Percentiles rank a stretch among this genome's conserved stretches.
Evolutionary conservation across 1,140 invertebrate genomes (phyloP).

Genomic region (Drosophila fuyamai): DNA sequence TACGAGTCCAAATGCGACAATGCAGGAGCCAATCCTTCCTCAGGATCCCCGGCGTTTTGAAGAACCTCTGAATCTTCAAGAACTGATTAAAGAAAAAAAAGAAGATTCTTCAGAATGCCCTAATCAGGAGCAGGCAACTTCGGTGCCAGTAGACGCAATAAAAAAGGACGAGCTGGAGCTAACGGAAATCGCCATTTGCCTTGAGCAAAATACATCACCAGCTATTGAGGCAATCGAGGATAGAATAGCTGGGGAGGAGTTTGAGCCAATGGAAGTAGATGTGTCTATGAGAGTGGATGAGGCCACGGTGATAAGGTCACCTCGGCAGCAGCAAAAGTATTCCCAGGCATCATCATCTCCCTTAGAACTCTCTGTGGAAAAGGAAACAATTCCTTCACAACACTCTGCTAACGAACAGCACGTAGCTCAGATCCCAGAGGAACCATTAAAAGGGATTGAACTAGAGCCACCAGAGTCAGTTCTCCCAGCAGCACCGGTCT

Average conservation of each 20-base stretch:
- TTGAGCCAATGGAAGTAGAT: conserved; percentile 73
- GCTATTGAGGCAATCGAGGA: conserved; percentile 60
- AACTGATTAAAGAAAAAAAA: not conserved
- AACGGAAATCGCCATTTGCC: not conserved
- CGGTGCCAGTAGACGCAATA: not conserved
- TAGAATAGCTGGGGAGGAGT: conserved; percentile 15
- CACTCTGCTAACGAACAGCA: not conserved
- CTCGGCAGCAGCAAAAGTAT: not conserved
- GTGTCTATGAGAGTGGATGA: conserved; percentile 28
- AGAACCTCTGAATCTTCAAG: not conserved
- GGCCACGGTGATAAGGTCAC: not conserved
- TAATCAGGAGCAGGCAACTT: not conserved
- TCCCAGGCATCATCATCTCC: not conserved
- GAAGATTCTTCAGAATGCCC: too few relatives aligned
- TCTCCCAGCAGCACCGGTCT: not conserved
- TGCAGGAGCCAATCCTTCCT: not conserved
- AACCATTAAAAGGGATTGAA: not conserved
- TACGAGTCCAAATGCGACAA: too few relatives aligned
- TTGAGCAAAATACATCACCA: conserved; percentile 28
- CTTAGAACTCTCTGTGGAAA: not conserved
- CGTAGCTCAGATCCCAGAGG: too few relatives aligned
- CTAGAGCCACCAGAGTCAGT: not conserved
- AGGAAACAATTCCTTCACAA: not conserved
- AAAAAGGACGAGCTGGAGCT: not conserved
- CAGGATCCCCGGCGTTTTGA: too few relatives aligned